Evolutionary conservation across 2,113 vertebrate species (phyloP), one percentile per base, ranked within the genome.

Genomic region (Nematolebias whitei): DNA sequence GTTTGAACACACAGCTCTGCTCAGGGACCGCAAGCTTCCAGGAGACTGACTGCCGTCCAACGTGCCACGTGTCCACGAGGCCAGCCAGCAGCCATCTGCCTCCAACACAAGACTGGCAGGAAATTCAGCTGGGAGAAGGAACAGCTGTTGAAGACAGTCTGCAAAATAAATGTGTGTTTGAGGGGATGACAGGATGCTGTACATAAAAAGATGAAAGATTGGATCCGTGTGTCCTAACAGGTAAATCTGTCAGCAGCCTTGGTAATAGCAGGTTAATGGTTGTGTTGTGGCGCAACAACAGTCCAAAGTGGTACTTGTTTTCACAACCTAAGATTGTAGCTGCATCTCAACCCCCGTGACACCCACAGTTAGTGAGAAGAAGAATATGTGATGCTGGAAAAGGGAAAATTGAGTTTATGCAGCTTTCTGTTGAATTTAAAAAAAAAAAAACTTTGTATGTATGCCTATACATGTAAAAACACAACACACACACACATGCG

Each of bases 51-150:
- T 84, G 80, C 24, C 41, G 59, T 67, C 75, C 75, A 80, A 64
- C 29, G 19, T 70, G 87, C 88, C 90, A 86, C 84, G 86, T 89
- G 90, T 91, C 74, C 69, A 19, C 56, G 50, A 72, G 76, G 44
- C 82, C 70, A 52, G 76, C 83, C 80, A 66, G 87, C 78, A 72
- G 47, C 86, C 87, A 90, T 91, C 88, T 90, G 90, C 84, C 84
- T 78, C 3, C 7, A 69, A 84, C 77, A 86, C 79, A 20, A 79
- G 78, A 71, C 85, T 87, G 87, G 84, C 87, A 85, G 71, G 65
- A 89, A 85, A 86, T 69, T 71, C 80, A 83, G 82, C 82, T 69
- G 85, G 83, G 76, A 74, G 78, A 74, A 67, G 72, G 79, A 80
- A 84, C 89, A 90, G 85, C 88, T 89, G 89, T 60, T 68, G 62